Conservation (phyloP, 2,888 invertebrate species). For the Phymatocera aterrima region DNA sequence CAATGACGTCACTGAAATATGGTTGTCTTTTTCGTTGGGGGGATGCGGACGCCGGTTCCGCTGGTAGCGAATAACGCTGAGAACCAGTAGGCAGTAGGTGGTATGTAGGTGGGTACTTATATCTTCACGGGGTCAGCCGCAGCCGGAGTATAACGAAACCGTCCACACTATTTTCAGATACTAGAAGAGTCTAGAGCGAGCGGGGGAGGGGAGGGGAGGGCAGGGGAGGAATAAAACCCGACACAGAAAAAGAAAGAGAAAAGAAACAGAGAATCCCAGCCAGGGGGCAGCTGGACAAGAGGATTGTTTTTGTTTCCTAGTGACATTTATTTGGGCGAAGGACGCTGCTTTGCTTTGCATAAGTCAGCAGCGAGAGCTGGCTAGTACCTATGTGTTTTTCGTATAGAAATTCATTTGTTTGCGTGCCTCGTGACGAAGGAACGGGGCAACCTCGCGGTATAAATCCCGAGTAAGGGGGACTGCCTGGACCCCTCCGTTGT, state of each 20-base stretch:
- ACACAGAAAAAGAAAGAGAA: constrained; percentile 51
- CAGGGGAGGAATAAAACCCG: too few species aligned
- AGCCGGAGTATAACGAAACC: neutral
- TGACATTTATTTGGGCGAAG: constrained; percentile 72
- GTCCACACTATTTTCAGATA: constrained; percentile 4
- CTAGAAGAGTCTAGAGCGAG: neutral
- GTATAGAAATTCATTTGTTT: neutral
- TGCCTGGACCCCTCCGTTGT: constrained; percentile 51
- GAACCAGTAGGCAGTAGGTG: constrained; percentile 10
- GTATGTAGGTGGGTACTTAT: too few species aligned
- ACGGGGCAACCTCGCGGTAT: constrained; percentile 68
- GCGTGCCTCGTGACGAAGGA: constrained; percentile 50
- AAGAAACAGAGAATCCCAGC: constrained; percentile 49
- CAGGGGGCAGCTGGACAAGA: constrained; percentile 57
- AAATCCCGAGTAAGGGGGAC: constrained; percentile 65
- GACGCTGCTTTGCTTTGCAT: constrained; percentile 70
- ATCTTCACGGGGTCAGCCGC: neutral
- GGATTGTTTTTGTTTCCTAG: constrained; percentile 70
- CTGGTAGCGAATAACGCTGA: neutral
- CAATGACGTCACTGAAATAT: constrained; percentile 68
- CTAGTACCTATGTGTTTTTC: neutral
- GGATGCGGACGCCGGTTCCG: constrained; percentile 29
- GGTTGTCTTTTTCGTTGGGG: constrained; percentile 54
- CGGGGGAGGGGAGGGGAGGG: constrained; percentile 18
- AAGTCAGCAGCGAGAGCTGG: constrained; percentile 64